A percentile compares a stretch with the other conserved stretches of the same genome.
phyloP scores from a whole-genome alignment of 2,888 invertebrate genomes.

The Pachliopta kotzebuea region DNA sequence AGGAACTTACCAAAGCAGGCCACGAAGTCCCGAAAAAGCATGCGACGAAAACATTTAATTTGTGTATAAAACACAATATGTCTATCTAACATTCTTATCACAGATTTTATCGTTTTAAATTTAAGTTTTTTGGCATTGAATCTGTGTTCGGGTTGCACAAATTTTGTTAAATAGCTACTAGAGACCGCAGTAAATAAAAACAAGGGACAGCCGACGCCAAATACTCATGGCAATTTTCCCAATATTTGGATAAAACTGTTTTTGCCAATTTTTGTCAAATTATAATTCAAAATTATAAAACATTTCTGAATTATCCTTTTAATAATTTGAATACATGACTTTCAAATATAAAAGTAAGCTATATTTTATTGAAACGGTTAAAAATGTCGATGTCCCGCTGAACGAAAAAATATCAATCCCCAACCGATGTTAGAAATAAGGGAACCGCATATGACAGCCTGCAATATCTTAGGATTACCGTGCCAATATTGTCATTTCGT shows the following conservation, averaged over 20 bases:
- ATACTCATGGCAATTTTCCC: slow-evolving; percentile 48
- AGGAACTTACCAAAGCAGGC: too few relatives aligned
- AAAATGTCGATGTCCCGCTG: slow-evolving; percentile 25
- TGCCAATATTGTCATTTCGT: slow-evolving; percentile 65
- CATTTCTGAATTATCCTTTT: background rate
- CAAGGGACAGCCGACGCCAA: slow-evolving; percentile 46
- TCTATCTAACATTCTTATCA: too few relatives aligned
- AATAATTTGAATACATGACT: background rate
- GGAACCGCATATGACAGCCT: slow-evolving; percentile 51
- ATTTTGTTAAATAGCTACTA: slow-evolving; percentile 59
- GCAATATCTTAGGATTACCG: slow-evolving; percentile 74
- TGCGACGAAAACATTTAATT: too few relatives aligned
- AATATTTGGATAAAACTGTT: slow-evolving; percentile 40
- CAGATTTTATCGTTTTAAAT: background rate
- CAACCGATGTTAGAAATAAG: slow-evolving; percentile 55
- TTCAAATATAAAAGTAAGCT: slow-evolving; percentile 7
- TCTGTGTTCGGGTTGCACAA: slow-evolving; percentile 41
- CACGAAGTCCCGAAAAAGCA: too few relatives aligned
- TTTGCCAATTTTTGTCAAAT: slow-evolving; percentile 23
- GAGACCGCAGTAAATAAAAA: slow-evolving; percentile 62
- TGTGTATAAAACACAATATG: too few relatives aligned
- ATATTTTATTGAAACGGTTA: slow-evolving; percentile 16
- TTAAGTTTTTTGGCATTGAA: slow-evolving; percentile 55
- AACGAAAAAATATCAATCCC: slow-evolving; percentile 38
- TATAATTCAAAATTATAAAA: background rate